These are phyloP conservation scores for Cryptoprocta ferox DNA, from an alignment of 2,797 vertebrate genomes.

Conservation along the genomic window DNA sequence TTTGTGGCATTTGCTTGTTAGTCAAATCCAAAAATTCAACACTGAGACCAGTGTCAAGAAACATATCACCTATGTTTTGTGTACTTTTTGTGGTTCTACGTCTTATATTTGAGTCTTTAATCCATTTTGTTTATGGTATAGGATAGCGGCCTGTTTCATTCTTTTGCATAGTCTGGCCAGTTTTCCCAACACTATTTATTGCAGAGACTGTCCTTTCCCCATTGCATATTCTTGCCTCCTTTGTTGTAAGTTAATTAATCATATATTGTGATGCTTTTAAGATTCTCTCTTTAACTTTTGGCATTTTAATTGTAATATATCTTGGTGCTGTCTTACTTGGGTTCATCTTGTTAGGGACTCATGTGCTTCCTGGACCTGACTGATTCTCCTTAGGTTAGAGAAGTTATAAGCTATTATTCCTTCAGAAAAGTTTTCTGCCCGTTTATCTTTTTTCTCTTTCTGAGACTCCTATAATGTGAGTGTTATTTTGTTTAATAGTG, in stretches of 20 bases:
- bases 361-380: background rate
- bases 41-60: background rate
- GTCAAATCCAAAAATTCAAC: background rate
- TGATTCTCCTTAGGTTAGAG: background rate
- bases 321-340: background rate
- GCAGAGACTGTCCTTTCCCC: background rate
- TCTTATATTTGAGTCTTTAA: background rate
- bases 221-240: background rate
- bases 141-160: background rate
- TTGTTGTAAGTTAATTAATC: background rate
- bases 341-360: background rate
- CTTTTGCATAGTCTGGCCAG: background rate
- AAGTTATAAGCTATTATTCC: background rate
- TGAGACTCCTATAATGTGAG: background rate
- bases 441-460: background rate
- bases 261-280: background rate
- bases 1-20: background rate
- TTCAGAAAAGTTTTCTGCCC: background rate
- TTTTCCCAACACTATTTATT: background rate
- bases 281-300: background rate
- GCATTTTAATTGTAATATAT: background rate
- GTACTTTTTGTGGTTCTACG: background rate
- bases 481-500: background rate
- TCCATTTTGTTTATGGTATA: background rate
- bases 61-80: background rate